These are phyloP conservation scores for Melanotaenia boesemani DNA, from an alignment of 2,797 vertebrate genomes.

Conservation along the genomic window DNA sequence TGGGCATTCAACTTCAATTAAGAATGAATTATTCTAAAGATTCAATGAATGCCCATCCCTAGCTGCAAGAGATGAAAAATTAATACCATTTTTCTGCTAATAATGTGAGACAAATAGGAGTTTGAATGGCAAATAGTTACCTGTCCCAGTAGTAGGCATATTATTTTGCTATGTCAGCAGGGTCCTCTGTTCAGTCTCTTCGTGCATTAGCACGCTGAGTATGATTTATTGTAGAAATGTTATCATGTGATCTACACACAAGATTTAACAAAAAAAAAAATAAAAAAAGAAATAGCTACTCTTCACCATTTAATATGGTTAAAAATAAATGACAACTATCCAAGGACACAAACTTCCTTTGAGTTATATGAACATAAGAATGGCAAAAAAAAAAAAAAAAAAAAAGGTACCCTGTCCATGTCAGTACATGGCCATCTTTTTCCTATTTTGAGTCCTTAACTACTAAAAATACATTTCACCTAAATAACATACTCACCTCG, in stretches of 20 bases:
- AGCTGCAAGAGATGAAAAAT: constrained; percentile 68
- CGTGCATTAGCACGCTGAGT: constrained; percentile 99
- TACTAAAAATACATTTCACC: constrained; percentile 32
- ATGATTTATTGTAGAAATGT: constrained; percentile 99
- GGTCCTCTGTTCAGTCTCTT: constrained; percentile 99
- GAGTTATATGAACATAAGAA: constrained; percentile 66
- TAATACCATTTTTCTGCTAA: constrained; percentile 71
- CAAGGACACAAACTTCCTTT: constrained; percentile 65
- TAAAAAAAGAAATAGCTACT: constrained; percentile 81
- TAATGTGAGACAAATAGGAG: constrained; percentile 92
- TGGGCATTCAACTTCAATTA: constrained; percentile 53
- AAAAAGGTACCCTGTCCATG: constrained; percentile 53
- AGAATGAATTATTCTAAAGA: constrained; percentile 18
- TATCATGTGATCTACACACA: constrained; percentile 99
- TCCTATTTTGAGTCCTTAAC: constrained; percentile 34
- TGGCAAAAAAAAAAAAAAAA: constrained; percentile 47
- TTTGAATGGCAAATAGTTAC: constrained; percentile 99
- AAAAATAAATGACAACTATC: constrained; percentile 76
- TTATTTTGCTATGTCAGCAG: constrained; percentile 99
- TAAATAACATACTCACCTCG: constrained; percentile 92
- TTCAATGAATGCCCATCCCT: constrained; percentile 62
- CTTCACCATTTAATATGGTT: constrained; percentile 75
- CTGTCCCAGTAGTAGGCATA: constrained; percentile 99
- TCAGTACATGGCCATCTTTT: constrained; percentile 81
- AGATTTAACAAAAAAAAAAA: constrained; percentile 89